These are phyloP conservation scores for Axea sp. DNA, from an alignment of 2,888 invertebrate genomes.

Conservation along the genomic window DNA sequence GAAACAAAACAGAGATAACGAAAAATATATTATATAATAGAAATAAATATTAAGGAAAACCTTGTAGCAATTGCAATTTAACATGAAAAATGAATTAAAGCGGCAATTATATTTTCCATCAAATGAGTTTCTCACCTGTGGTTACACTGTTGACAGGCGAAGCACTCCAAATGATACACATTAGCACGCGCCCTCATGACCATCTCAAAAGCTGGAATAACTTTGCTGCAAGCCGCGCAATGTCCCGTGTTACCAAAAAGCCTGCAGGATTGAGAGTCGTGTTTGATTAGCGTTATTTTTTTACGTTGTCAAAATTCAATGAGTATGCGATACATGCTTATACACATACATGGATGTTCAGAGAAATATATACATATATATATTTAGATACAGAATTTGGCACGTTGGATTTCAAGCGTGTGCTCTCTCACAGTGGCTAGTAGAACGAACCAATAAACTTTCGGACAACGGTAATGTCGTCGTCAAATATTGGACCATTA, in stretches of 20 bases:
- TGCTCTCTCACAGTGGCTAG: slow-evolving; percentile 20
- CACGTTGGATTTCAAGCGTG: slow-evolving; percentile 23
- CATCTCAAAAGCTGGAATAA: slow-evolving; percentile 97
- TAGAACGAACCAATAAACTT: slow-evolving; percentile 69
- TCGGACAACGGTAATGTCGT: slow-evolving; percentile 73
- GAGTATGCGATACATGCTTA: slow-evolving; percentile 6
- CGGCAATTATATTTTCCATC: no score
- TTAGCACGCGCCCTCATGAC: slow-evolving; percentile 96
- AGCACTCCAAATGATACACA: slow-evolving; percentile 96
- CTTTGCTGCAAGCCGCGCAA: slow-evolving; percentile 95
- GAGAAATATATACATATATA: slow-evolving; percentile 5
- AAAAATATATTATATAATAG: no score
- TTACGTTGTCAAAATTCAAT: slow-evolving; percentile 20
- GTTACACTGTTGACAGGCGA: slow-evolving; percentile 96
- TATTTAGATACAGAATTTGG: slow-evolving; percentile 10
- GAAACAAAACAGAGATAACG: no score
- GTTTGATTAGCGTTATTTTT: slow-evolving; percentile 55
- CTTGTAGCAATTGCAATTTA: no score
- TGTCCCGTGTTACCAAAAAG: slow-evolving; percentile 94
- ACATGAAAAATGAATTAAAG: no score
- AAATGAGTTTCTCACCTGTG: slow-evolving; percentile 85
- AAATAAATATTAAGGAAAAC: no score
- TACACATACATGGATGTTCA: slow-evolving; percentile 1
- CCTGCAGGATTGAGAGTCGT: slow-evolving; percentile 80
- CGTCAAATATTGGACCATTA: slow-evolving; percentile 79